Percentiles rank a stretch among this genome's conserved stretches.
phyloP scores from a whole-genome alignment of 2,888 invertebrate genomes.

The Pecten maximus region DNA sequence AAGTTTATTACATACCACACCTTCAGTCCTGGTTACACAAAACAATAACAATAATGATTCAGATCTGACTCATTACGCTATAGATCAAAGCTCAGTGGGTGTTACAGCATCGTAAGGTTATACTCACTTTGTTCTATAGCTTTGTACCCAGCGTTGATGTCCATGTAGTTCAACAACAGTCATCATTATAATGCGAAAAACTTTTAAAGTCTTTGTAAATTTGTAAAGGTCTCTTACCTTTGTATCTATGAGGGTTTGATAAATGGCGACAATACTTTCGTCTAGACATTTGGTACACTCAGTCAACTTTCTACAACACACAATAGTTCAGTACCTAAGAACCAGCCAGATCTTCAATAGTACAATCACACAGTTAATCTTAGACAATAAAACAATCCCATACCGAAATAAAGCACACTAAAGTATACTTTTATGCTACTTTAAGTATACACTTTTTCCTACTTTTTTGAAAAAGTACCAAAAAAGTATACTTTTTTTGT shows the following conservation, averaged over 20 bases:
- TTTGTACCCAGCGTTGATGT: not conserved
- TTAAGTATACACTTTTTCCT: too few relatives aligned
- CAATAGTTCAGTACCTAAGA: not conserved
- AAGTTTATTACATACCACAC: too few relatives aligned
- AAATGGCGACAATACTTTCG: not conserved
- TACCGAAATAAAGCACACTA: too few relatives aligned
- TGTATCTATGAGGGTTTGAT: conserved; percentile 25
- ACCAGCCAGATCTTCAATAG: too few relatives aligned
- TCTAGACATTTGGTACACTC: not conserved
- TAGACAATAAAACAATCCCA: too few relatives aligned
- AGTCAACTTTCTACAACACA: not conserved
- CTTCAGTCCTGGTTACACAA: too few relatives aligned
- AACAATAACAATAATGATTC: too few relatives aligned
- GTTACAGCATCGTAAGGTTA: not conserved
- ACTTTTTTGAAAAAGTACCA: too few relatives aligned
- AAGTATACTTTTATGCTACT: too few relatives aligned
- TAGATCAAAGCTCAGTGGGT: not conserved
- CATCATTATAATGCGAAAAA: not conserved
- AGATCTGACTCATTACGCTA: not conserved
- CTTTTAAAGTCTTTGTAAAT: not conserved
- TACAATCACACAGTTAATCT: too few relatives aligned
- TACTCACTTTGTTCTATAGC: not conserved
- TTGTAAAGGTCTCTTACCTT: not conserved
- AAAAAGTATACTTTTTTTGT: too few relatives aligned
- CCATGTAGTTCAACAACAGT: not conserved